Percentiles rank a stretch among this genome's conserved stretches.
phyloP scores from a whole-genome alignment of 2,888 invertebrate genomes.

The Abrostola tripartita region DNA sequence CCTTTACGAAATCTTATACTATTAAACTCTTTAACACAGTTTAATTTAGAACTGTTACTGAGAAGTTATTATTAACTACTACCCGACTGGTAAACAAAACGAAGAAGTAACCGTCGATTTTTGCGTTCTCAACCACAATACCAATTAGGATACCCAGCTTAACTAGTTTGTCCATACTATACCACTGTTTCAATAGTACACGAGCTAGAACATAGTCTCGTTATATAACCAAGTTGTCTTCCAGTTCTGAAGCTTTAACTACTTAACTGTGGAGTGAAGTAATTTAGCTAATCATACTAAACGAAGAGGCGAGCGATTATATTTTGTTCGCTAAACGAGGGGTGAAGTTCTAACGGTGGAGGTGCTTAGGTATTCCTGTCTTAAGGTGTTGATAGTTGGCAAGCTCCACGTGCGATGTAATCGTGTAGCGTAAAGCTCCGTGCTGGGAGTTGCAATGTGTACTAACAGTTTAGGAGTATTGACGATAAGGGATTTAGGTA shows the following conservation, averaged over 20 bases:
- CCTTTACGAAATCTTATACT: no score
- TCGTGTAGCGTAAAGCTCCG: constrained; percentile 1
- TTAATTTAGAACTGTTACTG: no score
- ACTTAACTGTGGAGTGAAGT: constrained; percentile 17
- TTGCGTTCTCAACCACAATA: no score
- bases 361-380: constrained; percentile 2
- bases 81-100: no score
- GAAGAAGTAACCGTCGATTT: no score
- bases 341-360: constrained; percentile 3
- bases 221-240: constrained; percentile 18
- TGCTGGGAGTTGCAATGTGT: constrained; percentile 6
- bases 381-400: constrained; percentile 13
- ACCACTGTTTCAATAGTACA: neutral
- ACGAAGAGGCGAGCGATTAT: constrained; percentile 11
- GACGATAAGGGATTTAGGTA: constrained; percentile 16
- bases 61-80: no score
- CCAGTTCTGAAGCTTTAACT: constrained; percentile 26
- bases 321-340: constrained; percentile 4
- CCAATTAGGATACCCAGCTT: no score
- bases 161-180: neutral
- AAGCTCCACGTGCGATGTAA: constrained; percentile 1
- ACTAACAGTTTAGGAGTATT: constrained; percentile 14
- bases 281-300: constrained; percentile 40
- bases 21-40: no score
- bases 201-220: constrained; percentile 7